Evolutionary conservation across 2,888 invertebrate genomes (phyloP).

Genomic region (Drosophila austrosaltans): DNA sequence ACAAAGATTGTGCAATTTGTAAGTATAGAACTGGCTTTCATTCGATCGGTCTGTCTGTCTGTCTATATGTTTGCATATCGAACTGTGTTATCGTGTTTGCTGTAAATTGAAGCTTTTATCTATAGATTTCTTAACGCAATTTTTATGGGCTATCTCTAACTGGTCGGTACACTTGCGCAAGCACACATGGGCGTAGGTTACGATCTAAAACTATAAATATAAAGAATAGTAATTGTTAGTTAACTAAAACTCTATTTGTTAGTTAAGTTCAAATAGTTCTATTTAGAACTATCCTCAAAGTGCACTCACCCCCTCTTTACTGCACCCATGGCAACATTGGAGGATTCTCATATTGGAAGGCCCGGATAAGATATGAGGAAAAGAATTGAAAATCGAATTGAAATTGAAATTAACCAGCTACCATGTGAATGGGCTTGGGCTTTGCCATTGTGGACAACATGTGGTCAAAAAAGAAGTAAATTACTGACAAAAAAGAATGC

Average conservation of each 20-base stretch:
- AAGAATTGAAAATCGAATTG: slow-evolving; percentile 5
- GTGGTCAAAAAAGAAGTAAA: background rate
- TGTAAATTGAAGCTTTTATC: slow-evolving; percentile 54
- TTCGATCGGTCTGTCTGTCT: background rate
- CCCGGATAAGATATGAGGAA: slow-evolving; percentile 9
- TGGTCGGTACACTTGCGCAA: slow-evolving; percentile 10
- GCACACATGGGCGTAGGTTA: background rate
- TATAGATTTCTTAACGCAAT: slow-evolving; percentile 54
- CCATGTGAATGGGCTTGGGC: slow-evolving; percentile 8
- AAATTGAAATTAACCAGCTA: background rate
- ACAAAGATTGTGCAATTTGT: slow-evolving; percentile 92
- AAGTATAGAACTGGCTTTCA: slow-evolving; percentile 82
- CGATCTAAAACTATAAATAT: background rate
- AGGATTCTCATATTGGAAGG: background rate
- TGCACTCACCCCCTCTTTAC: background rate
- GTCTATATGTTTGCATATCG: slow-evolving; percentile 10
- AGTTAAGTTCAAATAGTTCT: no score
- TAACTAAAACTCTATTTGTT: no score
- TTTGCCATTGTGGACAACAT: slow-evolving; percentile 1
- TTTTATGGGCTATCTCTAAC: slow-evolving; percentile 19
- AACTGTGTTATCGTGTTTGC: slow-evolving; percentile 40
- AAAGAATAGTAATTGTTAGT: no score
- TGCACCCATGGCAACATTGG: background rate
- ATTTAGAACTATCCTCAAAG: no score
- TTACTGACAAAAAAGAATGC: background rate